Conservation (phyloP, 1,140 invertebrate species). For the Nomia melanderi region DNA sequence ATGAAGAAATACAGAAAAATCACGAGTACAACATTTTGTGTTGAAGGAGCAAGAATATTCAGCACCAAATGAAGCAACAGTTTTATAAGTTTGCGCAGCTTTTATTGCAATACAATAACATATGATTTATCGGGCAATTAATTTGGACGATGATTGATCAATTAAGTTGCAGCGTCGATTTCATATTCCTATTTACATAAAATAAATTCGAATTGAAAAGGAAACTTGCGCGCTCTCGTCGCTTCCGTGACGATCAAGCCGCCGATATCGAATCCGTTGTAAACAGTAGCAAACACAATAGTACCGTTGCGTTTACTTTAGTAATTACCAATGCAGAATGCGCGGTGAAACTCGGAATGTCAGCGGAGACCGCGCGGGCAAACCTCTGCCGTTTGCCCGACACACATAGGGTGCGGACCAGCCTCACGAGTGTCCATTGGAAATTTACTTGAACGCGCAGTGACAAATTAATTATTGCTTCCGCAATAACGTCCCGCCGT, state of each 20-base stretch:
- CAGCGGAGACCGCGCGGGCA: conserved; percentile 47
- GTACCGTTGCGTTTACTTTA: conserved; percentile 56
- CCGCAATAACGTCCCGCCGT: conserved; percentile 39
- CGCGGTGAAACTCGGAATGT: conserved; percentile 54
- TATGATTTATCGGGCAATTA: background rate
- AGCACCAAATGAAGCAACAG: too few relatives aligned
- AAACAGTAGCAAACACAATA: conserved; percentile 55
- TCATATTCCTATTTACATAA: too few relatives aligned
- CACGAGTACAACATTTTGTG: too few relatives aligned
- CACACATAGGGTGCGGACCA: conserved; percentile 5
- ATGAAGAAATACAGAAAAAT: too few relatives aligned
- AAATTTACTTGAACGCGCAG: conserved; percentile 51
- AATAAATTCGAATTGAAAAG: background rate
- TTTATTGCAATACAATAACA: too few relatives aligned
- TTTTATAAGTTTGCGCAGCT: too few relatives aligned
- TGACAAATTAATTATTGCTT: conserved; percentile 66
- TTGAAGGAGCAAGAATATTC: too few relatives aligned
- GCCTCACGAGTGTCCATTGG: conserved; percentile 22
- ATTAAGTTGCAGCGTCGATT: too few relatives aligned
- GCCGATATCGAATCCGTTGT: conserved; percentile 52
- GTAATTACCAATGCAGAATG: conserved; percentile 60
- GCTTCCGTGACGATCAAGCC: conserved; percentile 40
- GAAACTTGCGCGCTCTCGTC: background rate
- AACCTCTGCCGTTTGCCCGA: conserved; percentile 38
- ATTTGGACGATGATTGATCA: background rate